Evolutionary conservation across 2,113 vertebrate species (phyloP).

Genomic region (Andinoacara biseriatus): DNA sequence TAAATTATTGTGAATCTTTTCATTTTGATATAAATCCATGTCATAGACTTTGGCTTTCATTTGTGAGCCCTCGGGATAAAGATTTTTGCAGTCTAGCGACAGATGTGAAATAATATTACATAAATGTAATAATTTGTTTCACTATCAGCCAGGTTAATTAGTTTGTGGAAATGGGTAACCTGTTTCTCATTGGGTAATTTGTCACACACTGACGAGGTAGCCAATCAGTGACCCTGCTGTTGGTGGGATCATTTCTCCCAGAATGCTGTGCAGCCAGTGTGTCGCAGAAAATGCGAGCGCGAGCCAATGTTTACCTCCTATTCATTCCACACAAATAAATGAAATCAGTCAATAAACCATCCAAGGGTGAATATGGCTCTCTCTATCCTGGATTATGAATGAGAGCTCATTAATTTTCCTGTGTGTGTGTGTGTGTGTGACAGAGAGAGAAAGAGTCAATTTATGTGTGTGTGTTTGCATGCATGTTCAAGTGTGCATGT

Average conservation of each 20-base stretch:
- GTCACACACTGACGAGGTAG: conserved; percentile 96
- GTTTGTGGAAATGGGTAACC: conserved; percentile 99
- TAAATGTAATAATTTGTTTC: conserved; percentile 99
- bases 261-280: conserved; percentile 85
- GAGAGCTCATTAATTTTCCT: conserved; percentile 79
- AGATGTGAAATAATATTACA: conserved; percentile 99
- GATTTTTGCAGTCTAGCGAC: conserved; percentile 85
- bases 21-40: conserved; percentile 1
- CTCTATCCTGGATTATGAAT: conserved; percentile 86
- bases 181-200: conserved; percentile 99
- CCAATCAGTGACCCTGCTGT: conserved; percentile 92
- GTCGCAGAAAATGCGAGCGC: conserved; percentile 89
- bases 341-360: conserved; percentile 99
- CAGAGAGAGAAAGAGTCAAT: no score
- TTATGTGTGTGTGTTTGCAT: not conserved
- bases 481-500: not conserved
- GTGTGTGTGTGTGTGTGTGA: conserved; percentile 26
- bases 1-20: conserved; percentile 1
- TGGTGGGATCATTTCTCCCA: conserved; percentile 89
- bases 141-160: conserved; percentile 98
- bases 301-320: conserved; percentile 92
- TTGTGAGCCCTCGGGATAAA: conserved; percentile 70
- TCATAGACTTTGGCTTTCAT: not conserved
- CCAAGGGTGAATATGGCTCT: conserved; percentile 96
- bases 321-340: conserved; percentile 98